These are phyloP conservation scores for Cataglyphis hispanica DNA, from an alignment of 1,140 invertebrate species.

Conservation along the genomic window DNA sequence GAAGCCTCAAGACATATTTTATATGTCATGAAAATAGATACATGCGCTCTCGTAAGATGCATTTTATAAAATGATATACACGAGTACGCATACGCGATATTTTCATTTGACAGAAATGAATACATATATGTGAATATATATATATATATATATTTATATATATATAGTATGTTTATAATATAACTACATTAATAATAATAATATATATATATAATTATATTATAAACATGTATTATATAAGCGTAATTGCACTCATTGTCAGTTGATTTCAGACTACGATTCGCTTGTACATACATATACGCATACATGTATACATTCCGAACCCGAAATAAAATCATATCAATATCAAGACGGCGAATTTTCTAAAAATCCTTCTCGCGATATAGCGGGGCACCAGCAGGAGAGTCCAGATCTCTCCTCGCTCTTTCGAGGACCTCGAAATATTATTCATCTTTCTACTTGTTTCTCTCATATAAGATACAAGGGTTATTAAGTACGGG, in stretches of 20 bases:
- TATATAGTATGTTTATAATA: neutral
- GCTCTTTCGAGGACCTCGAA: neutral
- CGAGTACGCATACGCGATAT: neutral
- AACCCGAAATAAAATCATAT: conserved; percentile 2
- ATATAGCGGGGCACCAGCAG: conserved; percentile 65
- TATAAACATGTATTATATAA: neutral
- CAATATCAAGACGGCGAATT: conserved; percentile 53
- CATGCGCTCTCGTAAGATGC: neutral
- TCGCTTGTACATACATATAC: neutral
- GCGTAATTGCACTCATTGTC: neutral
- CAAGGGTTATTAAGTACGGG: conserved; percentile 84
- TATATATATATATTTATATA: neutral
- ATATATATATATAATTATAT: too few relatives aligned
- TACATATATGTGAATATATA: neutral
- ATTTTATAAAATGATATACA: conserved; percentile 2
- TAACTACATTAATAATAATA: too few relatives aligned
- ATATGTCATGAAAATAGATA: neutral
- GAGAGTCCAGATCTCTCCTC: conserved; percentile 11
- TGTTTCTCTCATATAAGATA: conserved; percentile 63
- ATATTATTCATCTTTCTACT: conserved; percentile 8
- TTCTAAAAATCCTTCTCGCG: neutral
- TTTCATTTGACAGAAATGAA: conserved; percentile 35
- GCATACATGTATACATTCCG: conserved; percentile 13
- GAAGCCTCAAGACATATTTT: neutral
- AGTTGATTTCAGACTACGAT: neutral